These are phyloP conservation scores for Mesopsocus fuscifrons DNA, from an alignment of 2,888 invertebrate genomes.

Conservation along the genomic window DNA sequence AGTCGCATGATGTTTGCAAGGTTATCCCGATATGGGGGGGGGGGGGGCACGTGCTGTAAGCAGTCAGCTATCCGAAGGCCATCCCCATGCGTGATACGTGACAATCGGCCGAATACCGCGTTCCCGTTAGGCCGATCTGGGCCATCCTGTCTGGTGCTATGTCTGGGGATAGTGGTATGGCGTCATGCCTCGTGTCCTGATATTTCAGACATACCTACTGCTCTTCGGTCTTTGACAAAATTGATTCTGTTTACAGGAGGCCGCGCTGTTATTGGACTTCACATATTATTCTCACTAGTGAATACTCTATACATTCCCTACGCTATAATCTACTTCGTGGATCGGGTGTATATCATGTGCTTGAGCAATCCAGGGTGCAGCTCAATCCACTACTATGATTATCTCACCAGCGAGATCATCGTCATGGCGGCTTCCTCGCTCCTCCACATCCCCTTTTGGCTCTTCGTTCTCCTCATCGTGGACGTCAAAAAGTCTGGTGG, in stretches of 20 bases:
- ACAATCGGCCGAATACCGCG: too few species aligned
- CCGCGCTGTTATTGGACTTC: slow-evolving; percentile 45
- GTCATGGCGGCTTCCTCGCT: slow-evolving; percentile 44
- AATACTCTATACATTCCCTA: slow-evolving; percentile 69
- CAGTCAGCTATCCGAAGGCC: too few species aligned
- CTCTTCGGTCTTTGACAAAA: too few species aligned
- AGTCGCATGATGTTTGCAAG: too few species aligned
- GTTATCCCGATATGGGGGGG: too few species aligned
- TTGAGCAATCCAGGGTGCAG: slow-evolving; percentile 47
- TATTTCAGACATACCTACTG: too few species aligned
- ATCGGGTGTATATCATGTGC: slow-evolving; percentile 53
- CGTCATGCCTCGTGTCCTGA: too few species aligned
- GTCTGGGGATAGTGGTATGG: too few species aligned
- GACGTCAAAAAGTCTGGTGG: slow-evolving; percentile 50
- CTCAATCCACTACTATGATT: slow-evolving; percentile 40
- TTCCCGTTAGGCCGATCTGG: too few species aligned
- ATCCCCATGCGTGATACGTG: too few species aligned
- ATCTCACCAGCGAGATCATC: slow-evolving; percentile 51
- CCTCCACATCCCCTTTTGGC: slow-evolving; percentile 48
- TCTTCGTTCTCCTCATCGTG: slow-evolving; percentile 38
- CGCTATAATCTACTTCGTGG: slow-evolving; percentile 63
- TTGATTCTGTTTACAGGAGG: slow-evolving; percentile 42
- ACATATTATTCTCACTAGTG: slow-evolving; percentile 48
- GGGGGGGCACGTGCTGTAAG: too few species aligned
- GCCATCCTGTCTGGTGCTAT: too few species aligned